Evolutionary conservation across 2,113 vertebrate genomes (phyloP), one percentile per base, ranked within the genome.

Genomic region (Platanista minor): DNA sequence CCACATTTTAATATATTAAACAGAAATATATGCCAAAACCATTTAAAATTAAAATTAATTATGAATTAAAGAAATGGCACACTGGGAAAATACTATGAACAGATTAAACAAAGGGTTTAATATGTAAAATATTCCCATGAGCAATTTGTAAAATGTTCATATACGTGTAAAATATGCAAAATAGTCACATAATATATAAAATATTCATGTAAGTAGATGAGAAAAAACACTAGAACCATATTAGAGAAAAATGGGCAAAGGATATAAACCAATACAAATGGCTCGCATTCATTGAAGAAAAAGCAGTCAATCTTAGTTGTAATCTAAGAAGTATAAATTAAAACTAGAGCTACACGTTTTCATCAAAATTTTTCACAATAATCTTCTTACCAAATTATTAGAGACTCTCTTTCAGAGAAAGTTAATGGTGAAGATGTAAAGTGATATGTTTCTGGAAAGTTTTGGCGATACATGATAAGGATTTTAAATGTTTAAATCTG

Each of bases 401-500:
- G 57, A 87, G 12, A 14, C 11, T 71, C 20, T 33, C 93, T 93
- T 94, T 33, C 36, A 59, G 64, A 80, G 23, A 49, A 75, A 57
- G 18, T 94, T 81, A 64, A 8, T 17, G 61, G 23, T 66, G 15
- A 82, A 17, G 12, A 78, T 87, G 5, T 91, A 75, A 93, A 95
- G 61, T 71, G 15, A 81, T 74, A 36, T 36, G 27, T 90, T 87
- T 41, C 27, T 31, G n/a, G 52, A 87, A 82, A 74, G 9, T 72
- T 94, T 94, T 57, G n/a, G 15, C 64, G 66, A 39, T 67, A 27
- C 57, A 29, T 87, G 1, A 54, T 84, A 83, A 61, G 31, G 7
- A 91, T 71, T 39, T 87, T 81, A 87, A 69, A 83, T 94, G 43
- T 90, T 96, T 77, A 66, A 90, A 71, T 90, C 31, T 7, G 77